Percentiles rank a stretch among this genome's conserved stretches.
Evolutionary conservation across 1,140 invertebrate genomes (phyloP).

Genomic region (Macrobrachium rosenbergii): DNA sequence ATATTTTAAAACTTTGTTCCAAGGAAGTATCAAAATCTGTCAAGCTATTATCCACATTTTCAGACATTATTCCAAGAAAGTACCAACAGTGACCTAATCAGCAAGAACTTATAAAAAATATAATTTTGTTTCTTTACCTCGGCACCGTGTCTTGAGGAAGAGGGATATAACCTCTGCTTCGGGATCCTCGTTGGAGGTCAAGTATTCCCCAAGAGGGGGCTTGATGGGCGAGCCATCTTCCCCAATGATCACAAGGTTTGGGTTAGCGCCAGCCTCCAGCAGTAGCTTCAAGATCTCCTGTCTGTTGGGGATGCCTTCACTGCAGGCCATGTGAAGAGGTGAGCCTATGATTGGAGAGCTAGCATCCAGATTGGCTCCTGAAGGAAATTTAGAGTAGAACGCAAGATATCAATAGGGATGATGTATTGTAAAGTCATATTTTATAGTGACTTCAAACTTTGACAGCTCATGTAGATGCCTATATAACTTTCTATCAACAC

Average conservation of each 20-base stretch:
- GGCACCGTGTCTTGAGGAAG: slow-evolving; percentile 85
- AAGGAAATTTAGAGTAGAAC: not conserved
- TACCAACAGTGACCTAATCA: too few relatives aligned
- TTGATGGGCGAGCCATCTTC: slow-evolving; percentile 80
- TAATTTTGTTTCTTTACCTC: slow-evolving; percentile 72
- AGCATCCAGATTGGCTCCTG: slow-evolving; percentile 85
- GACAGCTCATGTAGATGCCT: too few relatives aligned
- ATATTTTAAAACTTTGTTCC: too few relatives aligned
- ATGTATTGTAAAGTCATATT: not conserved
- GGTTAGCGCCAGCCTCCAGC: slow-evolving; percentile 82
- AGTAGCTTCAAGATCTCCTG: slow-evolving; percentile 77
- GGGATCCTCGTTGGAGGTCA: slow-evolving; percentile 82
- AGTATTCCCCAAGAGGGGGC: slow-evolving; percentile 85
- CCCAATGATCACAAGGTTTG: slow-evolving; percentile 82
- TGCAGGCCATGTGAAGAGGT: slow-evolving; percentile 87
- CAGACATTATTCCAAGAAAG: too few relatives aligned
- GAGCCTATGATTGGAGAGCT: slow-evolving; percentile 87
- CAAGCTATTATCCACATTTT: too few relatives aligned
- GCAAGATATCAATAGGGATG: not conserved
- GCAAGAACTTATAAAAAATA: not conserved
- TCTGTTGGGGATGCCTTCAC: slow-evolving; percentile 82
- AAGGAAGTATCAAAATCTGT: too few relatives aligned
- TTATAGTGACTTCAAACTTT: too few relatives aligned
- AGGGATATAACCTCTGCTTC: slow-evolving; percentile 78
- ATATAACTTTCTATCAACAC: too few relatives aligned